A percentile compares a stretch with the other conserved stretches of the same genome.
These are phyloP conservation scores for Kryptolebias marmoratus DNA, from an alignment of 2,113 vertebrate genomes.

Conservation along the genomic window DNA sequence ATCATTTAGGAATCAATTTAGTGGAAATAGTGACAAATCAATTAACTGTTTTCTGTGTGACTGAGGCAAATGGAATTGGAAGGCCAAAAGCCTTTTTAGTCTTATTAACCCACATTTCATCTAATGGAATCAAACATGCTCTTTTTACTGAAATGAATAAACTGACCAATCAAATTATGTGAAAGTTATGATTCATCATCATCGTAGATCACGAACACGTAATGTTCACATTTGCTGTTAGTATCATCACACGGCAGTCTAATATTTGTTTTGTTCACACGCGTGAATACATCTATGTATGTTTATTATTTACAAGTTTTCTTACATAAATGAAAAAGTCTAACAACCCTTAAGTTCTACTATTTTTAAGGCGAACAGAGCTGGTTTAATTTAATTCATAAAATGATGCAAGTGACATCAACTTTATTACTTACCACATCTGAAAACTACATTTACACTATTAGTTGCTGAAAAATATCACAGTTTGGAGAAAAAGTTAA, in stretches of 20 bases:
- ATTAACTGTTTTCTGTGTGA: constrained; percentile 1
- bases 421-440: too few relatives aligned
- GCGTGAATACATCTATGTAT: too few relatives aligned
- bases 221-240: background rate
- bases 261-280: background rate
- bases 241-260: too few relatives aligned
- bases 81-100: constrained; percentile 7
- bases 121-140: constrained; percentile 9
- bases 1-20: constrained; percentile 8
- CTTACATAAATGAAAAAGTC: too few relatives aligned
- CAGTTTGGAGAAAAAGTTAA: background rate
- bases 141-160: background rate
- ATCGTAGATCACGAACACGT: background rate
- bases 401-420: too few relatives aligned
- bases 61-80: constrained; percentile 13
- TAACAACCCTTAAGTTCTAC: too few relatives aligned
- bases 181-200: background rate
- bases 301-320: too few relatives aligned
- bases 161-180: background rate
- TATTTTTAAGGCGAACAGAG: background rate
- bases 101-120: constrained; percentile 11
- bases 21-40: constrained; percentile 8
- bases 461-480: background rate
- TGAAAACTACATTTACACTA: too few relatives aligned
- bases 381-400: background rate